Evolutionary conservation across 2,797 vertebrate species (phyloP).

Genomic region (Myotis pilosus): DNA sequence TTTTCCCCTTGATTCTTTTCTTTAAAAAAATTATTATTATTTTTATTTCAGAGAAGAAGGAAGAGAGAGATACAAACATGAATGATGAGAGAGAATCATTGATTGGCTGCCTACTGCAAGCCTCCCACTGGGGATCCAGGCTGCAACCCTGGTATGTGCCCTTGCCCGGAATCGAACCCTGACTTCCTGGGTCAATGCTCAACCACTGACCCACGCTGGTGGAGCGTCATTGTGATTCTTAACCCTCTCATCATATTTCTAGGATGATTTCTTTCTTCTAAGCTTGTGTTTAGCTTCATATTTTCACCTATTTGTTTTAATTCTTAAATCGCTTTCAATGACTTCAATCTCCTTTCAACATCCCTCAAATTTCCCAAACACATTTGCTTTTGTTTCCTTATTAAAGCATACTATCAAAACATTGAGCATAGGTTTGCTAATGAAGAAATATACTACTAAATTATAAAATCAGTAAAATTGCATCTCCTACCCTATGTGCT

Average conservation of each 20-base stretch:
- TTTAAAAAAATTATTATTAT: no score
- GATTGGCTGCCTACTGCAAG: no score
- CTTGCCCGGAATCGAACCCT: no score
- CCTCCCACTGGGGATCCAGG: no score
- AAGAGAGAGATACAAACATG: no score
- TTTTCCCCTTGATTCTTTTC: background rate
- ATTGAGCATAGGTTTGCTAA: background rate
- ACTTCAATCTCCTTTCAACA: background rate
- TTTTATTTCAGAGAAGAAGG: no score
- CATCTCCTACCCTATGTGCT: background rate
- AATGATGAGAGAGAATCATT: no score
- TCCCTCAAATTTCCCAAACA: background rate
- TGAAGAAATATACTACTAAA: slow-evolving; percentile 12
- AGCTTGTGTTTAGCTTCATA: background rate
- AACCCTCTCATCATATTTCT: background rate
- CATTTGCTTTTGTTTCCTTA: background rate
- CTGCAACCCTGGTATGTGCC: no score
- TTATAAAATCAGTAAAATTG: slow-evolving; percentile 6
- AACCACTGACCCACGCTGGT: no score
- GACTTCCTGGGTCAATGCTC: no score
- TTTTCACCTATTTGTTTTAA: background rate
- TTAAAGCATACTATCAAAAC: background rate
- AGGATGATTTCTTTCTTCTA: background rate
- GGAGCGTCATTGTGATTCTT: background rate
- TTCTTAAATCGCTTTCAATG: slow-evolving; percentile 7